phyloP scores from a whole-genome alignment of 2,888 invertebrate species.

The Drosophila parthenogenetica region DNA sequence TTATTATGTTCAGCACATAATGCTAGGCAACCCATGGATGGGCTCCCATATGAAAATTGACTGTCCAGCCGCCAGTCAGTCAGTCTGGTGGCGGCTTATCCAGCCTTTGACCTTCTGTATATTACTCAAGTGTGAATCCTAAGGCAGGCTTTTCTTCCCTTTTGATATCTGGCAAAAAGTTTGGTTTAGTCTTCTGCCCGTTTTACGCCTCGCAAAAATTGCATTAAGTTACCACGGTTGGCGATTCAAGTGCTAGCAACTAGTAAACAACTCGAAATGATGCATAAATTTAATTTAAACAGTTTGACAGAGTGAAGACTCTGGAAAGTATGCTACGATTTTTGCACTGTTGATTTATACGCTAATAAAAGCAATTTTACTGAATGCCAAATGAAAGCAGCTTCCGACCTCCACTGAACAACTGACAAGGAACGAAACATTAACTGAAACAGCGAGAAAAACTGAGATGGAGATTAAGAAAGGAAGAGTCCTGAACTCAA shows the following conservation, averaged over 20 bases:
- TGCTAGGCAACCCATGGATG: conserved; percentile 47
- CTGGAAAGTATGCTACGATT: conserved; percentile 71
- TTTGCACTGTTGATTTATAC: conserved; percentile 79
- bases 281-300: conserved; percentile 79
- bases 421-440: conserved; percentile 8
- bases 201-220: conserved; percentile 40
- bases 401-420: conserved; percentile 21
- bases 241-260: conserved; percentile 44
- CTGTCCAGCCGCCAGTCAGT: conserved; percentile 14
- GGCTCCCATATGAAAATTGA: conserved; percentile 40
- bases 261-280: conserved; percentile 78
- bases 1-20: conserved; percentile 82
- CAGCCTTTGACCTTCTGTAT: conserved; percentile 44
- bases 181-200: conserved; percentile 5
- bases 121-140: conserved; percentile 54
- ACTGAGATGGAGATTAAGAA: not conserved
- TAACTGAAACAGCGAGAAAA: not conserved
- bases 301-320: conserved; percentile 31
- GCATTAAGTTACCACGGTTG: conserved; percentile 41
- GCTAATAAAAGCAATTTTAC: conserved; percentile 78
- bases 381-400: conserved; percentile 73
- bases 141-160: conserved; percentile 6
- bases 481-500: conserved; percentile 1
- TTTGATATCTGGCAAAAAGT: not conserved
- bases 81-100: conserved; percentile 5